Evolutionary conservation across 2,888 invertebrate genomes (phyloP).

Genomic region (Siphlonurus alternatus): DNA sequence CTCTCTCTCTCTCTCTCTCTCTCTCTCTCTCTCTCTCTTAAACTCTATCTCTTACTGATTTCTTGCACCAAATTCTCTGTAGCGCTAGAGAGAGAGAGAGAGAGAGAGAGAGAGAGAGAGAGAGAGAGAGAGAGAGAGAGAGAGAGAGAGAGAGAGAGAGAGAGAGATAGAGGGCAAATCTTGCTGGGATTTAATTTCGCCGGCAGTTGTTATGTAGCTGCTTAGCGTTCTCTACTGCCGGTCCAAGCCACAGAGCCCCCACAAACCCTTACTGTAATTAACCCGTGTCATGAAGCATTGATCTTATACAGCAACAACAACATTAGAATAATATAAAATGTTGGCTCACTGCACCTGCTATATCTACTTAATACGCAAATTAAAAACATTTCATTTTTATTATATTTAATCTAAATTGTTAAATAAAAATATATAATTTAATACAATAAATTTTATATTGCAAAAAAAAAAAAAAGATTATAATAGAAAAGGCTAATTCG

Average conservation of each 20-base stretch:
- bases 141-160: background rate
- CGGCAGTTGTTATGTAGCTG: background rate
- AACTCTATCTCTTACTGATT: background rate
- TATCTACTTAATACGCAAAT: background rate
- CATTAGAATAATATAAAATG: too few species aligned
- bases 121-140: background rate
- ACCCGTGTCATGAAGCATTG: slow-evolving; percentile 1
- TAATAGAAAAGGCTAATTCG: too few species aligned
- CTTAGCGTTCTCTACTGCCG: background rate
- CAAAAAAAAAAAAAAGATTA: too few species aligned
- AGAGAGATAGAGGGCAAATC: background rate
- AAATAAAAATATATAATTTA: background rate
- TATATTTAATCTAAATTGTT: background rate
- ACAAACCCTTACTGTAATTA: background rate
- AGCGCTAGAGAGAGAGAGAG: background rate
- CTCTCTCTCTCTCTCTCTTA: background rate
- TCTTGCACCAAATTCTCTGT: too few species aligned
- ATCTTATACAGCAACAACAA: background rate
- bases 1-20: background rate
- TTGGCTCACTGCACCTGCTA: too few species aligned
- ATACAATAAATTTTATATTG: too few species aligned
- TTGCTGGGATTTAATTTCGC: background rate
- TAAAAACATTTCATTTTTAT: background rate
- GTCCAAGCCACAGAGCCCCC: background rate
- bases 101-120: background rate